Evolutionary conservation across 2,888 invertebrate species (phyloP).

Genomic region (Mythimna vitellina): DNA sequence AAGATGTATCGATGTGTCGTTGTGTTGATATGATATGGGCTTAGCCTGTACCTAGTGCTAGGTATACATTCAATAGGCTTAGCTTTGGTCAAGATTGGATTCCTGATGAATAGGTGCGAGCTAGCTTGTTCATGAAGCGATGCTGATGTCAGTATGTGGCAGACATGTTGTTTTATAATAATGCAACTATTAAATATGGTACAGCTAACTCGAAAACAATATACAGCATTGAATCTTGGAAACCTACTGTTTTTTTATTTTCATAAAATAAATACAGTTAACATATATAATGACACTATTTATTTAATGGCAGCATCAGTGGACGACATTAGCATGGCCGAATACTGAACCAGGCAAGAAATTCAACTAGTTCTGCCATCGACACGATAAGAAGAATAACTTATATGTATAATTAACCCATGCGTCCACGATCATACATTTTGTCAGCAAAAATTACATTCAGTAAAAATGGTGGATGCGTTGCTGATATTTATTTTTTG

Average conservation of each 20-base stretch:
- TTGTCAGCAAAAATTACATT: too few relatives aligned
- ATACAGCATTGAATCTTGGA: too few relatives aligned
- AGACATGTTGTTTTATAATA: constrained; percentile 9
- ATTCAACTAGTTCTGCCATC: too few relatives aligned
- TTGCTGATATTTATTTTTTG: not conserved
- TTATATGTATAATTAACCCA: not conserved
- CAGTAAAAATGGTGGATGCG: not conserved
- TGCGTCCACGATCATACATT: not conserved
- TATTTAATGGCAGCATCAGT: too few relatives aligned
- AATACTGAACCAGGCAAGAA: too few relatives aligned
- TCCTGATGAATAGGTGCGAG: constrained; percentile 49
- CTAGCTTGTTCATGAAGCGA: constrained; percentile 11
- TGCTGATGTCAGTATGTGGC: not conserved
- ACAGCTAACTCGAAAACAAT: not conserved
- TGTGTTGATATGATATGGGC: constrained; percentile 33
- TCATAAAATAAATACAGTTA: not conserved
- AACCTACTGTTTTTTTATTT: not conserved
- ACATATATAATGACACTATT: not conserved
- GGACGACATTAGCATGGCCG: too few relatives aligned
- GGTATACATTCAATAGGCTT: constrained; percentile 55
- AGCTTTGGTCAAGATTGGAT: constrained; percentile 58
- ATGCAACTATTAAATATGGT: not conserved
- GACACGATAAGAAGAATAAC: not conserved
- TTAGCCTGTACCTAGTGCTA: not conserved
- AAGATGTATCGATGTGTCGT: not conserved